A percentile compares a stretch with the other conserved stretches of the same genome.
These are phyloP conservation scores for Remorina albescens DNA, from an alignment of 2,797 vertebrate species.

Conservation along the genomic window DNA sequence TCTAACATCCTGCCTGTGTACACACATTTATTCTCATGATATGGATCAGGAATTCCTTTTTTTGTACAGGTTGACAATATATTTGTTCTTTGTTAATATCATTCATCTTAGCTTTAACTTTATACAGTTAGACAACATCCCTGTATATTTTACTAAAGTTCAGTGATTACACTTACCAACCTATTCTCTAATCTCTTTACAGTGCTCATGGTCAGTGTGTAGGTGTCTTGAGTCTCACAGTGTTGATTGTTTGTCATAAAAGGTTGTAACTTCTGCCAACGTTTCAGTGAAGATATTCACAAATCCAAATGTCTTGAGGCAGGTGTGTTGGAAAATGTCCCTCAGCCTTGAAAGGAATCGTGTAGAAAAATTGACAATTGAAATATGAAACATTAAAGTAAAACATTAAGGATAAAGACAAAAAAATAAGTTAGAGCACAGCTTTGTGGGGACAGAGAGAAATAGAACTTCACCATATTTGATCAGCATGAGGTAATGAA, in stretches of 20 bases:
- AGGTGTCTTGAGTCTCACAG: background rate
- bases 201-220: background rate
- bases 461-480: background rate
- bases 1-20: conserved; percentile 1
- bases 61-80: background rate
- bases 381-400: no score
- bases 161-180: background rate
- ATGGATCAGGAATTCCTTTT: conserved; percentile 1
- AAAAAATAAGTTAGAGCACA: background rate
- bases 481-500: background rate
- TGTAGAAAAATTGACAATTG: background rate
- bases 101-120: background rate
- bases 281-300: no score
- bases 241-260: background rate
- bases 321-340: no score
- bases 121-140: conserved; percentile 3
- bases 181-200: background rate
- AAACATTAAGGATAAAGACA: background rate
- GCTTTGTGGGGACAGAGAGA: background rate
- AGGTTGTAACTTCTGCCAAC: no score
- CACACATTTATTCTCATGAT: conserved; percentile 14
- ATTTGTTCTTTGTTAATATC: conserved; percentile 9
- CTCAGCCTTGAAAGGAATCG: no score
- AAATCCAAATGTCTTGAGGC: no score
- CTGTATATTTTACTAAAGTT: background rate